Percentiles rank a stretch among this genome's conserved stretches.
Conservation (phyloP, 2,113 vertebrate genomes). For the Oncorhynchus masou region DNA sequence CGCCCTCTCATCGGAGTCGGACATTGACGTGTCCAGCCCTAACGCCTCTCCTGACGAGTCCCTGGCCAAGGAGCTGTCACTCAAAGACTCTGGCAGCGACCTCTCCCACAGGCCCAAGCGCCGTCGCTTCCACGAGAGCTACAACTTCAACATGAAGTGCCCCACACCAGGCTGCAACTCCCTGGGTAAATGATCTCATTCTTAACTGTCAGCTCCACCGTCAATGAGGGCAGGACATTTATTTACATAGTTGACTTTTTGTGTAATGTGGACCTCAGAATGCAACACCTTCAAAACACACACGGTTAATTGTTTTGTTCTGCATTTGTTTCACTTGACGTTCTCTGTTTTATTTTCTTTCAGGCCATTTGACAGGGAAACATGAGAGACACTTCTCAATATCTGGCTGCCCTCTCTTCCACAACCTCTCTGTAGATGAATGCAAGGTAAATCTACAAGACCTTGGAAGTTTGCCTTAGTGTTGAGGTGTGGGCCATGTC, state of each 20-base stretch:
- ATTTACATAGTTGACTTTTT: background rate
- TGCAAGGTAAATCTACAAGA: constrained; percentile 85
- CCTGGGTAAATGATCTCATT: constrained; percentile 71
- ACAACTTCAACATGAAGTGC: constrained; percentile 99
- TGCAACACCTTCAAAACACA: no score
- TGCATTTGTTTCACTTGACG: background rate
- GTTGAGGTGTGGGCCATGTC: background rate
- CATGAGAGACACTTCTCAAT: constrained; percentile 98
- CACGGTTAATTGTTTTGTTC: background rate
- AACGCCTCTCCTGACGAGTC: constrained; percentile 92
- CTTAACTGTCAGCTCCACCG: background rate
- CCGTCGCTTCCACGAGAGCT: constrained; percentile 97
- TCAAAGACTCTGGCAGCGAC: constrained; percentile 94
- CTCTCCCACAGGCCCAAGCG: constrained; percentile 95
- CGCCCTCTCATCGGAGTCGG: constrained; percentile 92
- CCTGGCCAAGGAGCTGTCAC: constrained; percentile 91
- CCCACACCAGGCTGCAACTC: constrained; percentile 98
- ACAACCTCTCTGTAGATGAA: constrained; percentile 95
- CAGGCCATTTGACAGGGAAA: constrained; percentile 95
- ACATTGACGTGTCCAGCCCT: constrained; percentile 92
- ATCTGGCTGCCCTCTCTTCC: constrained; percentile 95
- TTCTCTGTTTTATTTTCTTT: background rate
- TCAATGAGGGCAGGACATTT: background rate
- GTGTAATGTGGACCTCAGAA: no score
- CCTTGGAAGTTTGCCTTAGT: background rate